Percentiles rank a stretch among this genome's conserved stretches.
phyloP scores from a whole-genome alignment of 1,140 invertebrate species.

The Parasteatoda tepidariorum region DNA sequence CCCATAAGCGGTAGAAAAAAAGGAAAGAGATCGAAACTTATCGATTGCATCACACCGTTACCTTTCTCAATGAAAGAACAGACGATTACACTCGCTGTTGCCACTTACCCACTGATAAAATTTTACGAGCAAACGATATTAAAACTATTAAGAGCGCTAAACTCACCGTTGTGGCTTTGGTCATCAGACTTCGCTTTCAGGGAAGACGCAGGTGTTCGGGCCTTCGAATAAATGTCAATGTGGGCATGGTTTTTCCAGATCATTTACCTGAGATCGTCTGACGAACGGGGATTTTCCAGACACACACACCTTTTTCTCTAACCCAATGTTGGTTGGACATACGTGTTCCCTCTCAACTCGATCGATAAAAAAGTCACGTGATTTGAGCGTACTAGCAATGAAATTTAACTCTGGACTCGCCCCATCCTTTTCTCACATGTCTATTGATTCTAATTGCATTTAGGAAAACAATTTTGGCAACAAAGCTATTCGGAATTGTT shows the following conservation, averaged over 20 bases:
- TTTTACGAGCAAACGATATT: neutral
- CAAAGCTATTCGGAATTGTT: no score
- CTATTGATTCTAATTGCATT: no score
- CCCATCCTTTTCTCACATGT: no score
- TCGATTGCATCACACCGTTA: neutral
- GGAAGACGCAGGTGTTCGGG: neutral
- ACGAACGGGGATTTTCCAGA: slow-evolving; percentile 38
- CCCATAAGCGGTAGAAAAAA: neutral
- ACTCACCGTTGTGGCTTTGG: neutral
- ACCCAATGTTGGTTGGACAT: neutral
- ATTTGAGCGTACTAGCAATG: neutral
- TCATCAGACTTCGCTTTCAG: neutral
- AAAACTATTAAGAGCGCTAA: neutral
- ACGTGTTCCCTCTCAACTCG: neutral
- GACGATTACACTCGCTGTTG: neutral
- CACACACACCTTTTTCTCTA: slow-evolving; percentile 25
- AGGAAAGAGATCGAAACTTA: neutral
- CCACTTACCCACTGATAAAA: neutral
- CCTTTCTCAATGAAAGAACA: neutral
- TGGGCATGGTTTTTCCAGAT: neutral
- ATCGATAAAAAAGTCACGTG: slow-evolving; percentile 51
- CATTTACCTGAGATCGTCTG: slow-evolving; percentile 25
- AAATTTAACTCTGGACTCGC: slow-evolving; percentile 21
- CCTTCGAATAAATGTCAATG: slow-evolving; percentile 1
- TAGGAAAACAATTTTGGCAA: no score